Percentiles rank a stretch among this genome's conserved stretches.
phyloP scores from a whole-genome alignment of 2,113 vertebrate genomes.

The Pampusana beccarii region DNA sequence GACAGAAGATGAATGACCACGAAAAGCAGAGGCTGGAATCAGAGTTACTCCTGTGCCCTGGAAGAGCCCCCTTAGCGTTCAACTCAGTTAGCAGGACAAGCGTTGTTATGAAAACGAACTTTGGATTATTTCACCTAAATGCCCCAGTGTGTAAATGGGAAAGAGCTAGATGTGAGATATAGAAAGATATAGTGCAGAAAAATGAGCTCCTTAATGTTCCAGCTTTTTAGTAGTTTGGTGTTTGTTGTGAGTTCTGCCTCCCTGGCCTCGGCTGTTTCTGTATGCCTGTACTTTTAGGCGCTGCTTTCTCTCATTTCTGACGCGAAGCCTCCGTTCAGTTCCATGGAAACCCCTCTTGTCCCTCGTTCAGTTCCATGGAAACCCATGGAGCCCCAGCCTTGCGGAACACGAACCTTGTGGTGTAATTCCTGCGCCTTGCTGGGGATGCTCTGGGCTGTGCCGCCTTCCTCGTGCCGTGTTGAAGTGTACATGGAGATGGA shows the following conservation, averaged over 20 bases:
- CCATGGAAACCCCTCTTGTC: neutral
- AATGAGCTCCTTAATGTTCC: neutral
- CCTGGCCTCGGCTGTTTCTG: rapidly evolving
- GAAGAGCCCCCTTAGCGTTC: neutral
- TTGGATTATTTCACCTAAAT: neutral
- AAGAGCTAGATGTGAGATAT: neutral
- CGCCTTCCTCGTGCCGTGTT: neutral
- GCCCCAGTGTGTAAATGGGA: neutral
- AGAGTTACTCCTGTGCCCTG: neutral
- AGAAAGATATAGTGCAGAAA: neutral
- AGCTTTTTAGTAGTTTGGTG: neutral
- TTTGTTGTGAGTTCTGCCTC: neutral
- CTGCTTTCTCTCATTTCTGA: neutral
- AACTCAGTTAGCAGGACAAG: neutral
- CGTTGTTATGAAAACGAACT: neutral
- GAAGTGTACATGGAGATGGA: neutral
- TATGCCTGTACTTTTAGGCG: rapidly evolving
- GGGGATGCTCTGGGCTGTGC: neutral
- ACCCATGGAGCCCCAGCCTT: neutral
- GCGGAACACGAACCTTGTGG: neutral
- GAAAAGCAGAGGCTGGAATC: neutral
- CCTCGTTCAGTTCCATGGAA: neutral
- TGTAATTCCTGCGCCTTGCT: neutral
- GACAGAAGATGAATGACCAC: neutral
- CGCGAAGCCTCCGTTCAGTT: neutral